These are phyloP conservation scores for Pelosia muscerda DNA, from an alignment of 2,888 invertebrate species.

Conservation along the genomic window DNA sequence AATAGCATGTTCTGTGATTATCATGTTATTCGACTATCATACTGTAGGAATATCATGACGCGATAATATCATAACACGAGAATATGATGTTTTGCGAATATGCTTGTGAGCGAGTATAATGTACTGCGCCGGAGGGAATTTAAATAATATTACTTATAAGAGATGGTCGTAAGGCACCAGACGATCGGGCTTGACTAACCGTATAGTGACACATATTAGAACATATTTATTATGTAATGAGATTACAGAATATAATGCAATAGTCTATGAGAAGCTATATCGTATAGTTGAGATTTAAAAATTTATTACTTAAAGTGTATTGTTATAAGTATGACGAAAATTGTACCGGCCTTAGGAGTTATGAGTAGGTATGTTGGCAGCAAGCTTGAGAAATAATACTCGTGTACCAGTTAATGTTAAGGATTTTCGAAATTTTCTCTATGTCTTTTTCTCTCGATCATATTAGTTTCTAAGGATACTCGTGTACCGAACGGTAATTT, in stretches of 20 bases:
- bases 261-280: constrained; percentile 67
- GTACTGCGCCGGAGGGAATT: too few relatives aligned
- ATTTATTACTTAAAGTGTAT: constrained; percentile 79
- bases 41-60: too few relatives aligned
- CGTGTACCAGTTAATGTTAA: constrained; percentile 76
- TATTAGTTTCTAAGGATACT: constrained; percentile 77
- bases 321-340: constrained; percentile 77
- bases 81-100: too few relatives aligned
- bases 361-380: constrained; percentile 75
- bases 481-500: constrained; percentile 38
- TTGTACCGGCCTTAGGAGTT: constrained; percentile 85
- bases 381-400: constrained; percentile 76
- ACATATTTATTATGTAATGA: constrained; percentile 53
- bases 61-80: too few relatives aligned
- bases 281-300: constrained; percentile 78
- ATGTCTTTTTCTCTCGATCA: constrained; percentile 81
- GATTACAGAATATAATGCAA: constrained; percentile 74
- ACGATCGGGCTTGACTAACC: not conserved
- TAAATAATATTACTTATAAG: too few relatives aligned
- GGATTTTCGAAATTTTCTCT: constrained; percentile 82
- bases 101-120: too few relatives aligned
- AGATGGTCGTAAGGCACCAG: too few relatives aligned
- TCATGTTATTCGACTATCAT: too few relatives aligned
- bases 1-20: too few relatives aligned
- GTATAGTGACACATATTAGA: constrained; percentile 19